Evolutionary conservation across 2,797 vertebrate species (phyloP).

Genomic region (Borostomias antarcticus): DNA sequence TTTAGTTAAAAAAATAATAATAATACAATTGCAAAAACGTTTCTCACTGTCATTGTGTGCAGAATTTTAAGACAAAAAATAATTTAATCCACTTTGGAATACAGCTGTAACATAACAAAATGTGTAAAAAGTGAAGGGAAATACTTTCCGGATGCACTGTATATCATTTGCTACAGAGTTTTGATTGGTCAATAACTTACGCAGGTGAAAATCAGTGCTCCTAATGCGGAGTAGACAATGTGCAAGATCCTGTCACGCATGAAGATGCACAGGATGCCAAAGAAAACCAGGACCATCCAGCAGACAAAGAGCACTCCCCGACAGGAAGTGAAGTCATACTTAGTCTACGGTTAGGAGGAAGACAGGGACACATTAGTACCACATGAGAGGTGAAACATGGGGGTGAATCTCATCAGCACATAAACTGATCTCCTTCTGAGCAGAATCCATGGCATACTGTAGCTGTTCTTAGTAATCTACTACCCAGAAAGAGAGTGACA

Average conservation of each 20-base stretch:
- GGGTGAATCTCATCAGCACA: background rate
- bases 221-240: slow-evolving; percentile 89
- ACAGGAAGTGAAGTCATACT: slow-evolving; percentile 95
- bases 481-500: background rate
- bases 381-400: too few relatives aligned
- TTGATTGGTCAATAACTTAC: slow-evolving; percentile 69
- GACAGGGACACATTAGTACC: background rate
- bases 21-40: too few relatives aligned
- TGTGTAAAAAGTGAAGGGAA: too few relatives aligned
- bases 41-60: too few relatives aligned
- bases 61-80: too few relatives aligned
- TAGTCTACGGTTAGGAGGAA: slow-evolving; percentile 74
- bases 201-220: slow-evolving; percentile 92
- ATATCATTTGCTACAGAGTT: background rate
- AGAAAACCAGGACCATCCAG: slow-evolving; percentile 88
- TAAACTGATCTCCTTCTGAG: background rate
- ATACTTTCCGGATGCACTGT: too few relatives aligned
- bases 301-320: slow-evolving; percentile 90
- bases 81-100: too few relatives aligned
- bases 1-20: too few relatives aligned
- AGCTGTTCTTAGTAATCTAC: background rate
- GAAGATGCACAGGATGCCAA: slow-evolving; percentile 92
- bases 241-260: slow-evolving; percentile 88
- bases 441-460: background rate
- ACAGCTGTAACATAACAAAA: too few relatives aligned